Conservation (phyloP, 2,888 invertebrate species). For the Mythimna vitellina region DNA sequence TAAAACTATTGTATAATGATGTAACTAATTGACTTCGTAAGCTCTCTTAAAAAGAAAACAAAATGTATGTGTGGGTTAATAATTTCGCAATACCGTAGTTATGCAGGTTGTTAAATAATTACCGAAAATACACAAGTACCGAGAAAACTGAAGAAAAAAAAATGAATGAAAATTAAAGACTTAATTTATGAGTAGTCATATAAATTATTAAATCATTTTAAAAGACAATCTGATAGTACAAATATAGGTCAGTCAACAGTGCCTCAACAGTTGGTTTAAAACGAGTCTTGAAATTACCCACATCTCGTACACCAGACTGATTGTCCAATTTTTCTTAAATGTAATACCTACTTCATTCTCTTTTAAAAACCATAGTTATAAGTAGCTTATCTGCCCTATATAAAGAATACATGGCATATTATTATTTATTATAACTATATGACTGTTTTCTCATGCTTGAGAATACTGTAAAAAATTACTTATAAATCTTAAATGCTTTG, state of each 20-base stretch:
- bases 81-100: slow-evolving; percentile 5
- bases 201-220: slow-evolving; percentile 19
- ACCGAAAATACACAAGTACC: slow-evolving; percentile 6
- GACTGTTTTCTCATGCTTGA: background rate
- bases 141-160: background rate
- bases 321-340: slow-evolving; percentile 10
- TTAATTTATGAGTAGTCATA: slow-evolving; percentile 6
- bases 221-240: slow-evolving; percentile 29
- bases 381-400: background rate
- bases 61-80: slow-evolving; percentile 7
- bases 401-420: slow-evolving; percentile 1
- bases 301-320: background rate
- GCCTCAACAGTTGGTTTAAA: slow-evolving; percentile 2
- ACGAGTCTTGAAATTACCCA: slow-evolving; percentile 6
- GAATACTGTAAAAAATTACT: slow-evolving; percentile 10
- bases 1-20: slow-evolving; percentile 35
- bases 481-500: slow-evolving; percentile 5
- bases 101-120: slow-evolving; percentile 1
- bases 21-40: slow-evolving; percentile 20
- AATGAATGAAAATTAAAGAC: slow-evolving; percentile 1
- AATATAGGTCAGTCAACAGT: slow-evolving; percentile 19
- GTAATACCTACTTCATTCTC: background rate
- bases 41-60: slow-evolving; percentile 41
- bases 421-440: background rate
- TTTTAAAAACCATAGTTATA: background rate